Base-by-base conservation (phyloP, 2,888 invertebrate genomes). In the Taphrorychus bicolor region DNA sequence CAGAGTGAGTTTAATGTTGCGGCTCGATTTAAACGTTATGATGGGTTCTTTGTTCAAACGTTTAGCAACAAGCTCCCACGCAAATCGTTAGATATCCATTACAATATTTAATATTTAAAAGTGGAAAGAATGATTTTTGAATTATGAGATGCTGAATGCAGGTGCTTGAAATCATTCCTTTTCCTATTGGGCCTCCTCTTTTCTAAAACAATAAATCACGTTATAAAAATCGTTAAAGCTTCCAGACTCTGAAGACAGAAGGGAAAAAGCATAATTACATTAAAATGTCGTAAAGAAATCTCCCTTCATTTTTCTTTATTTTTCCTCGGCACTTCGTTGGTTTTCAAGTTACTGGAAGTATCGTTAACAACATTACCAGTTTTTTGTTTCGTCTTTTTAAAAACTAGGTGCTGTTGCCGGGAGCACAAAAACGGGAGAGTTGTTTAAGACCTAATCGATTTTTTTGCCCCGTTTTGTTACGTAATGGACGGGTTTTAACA, bases 211-310 rank as follows among this genome's bases (percentile, higher is more conserved):
- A 57, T 57, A 57, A 41, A 57, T 41, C 40, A 57, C 45, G 14
- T 45, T 45, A 58, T 17, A 58, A 57, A 61, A 42, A 53, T 59
- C 22, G 52, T 61, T 53, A 53, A 42, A 53, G 21, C 40, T 41
- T 7, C 24, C 59, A 49, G 16, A 19, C 22, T 16, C 5, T 45
- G 48, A 21, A 9, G 49, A 63, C 3, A 16, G 57, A 19, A n/a
- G 22, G 41, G 52, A 64, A 48, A 22, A 18, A 32, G 57, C 40
- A 42, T 64, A 64, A 64, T 64, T 64, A 51, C 51, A 58, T 58
- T 58, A 64, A 58, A 52, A 52, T 52, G 64, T 52, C 58, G 64
- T 64, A 51, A 58, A 52, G 52, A 64, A 63, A 58, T 41, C 56
- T 21, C 48, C 51, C 41, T 23, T 64, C 57, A 49, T 57, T 64